Conservation (phyloP, 2,888 invertebrate species). For the Lepeophtheirus nordmannii region DNA sequence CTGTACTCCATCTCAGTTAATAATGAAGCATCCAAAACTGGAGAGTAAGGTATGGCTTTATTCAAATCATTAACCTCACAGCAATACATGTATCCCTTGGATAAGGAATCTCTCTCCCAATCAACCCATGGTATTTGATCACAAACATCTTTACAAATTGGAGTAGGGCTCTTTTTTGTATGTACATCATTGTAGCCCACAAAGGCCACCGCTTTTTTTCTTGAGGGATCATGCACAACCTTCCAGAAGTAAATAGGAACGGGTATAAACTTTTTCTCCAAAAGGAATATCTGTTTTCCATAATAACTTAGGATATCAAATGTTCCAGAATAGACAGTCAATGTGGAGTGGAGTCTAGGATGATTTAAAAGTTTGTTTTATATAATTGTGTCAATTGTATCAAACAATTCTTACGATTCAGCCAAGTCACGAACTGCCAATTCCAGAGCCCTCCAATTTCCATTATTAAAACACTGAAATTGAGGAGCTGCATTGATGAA, state of each 20-base stretch:
- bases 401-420: not conserved
- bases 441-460: constrained; percentile 31
- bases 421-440: not conserved
- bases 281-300: not conserved
- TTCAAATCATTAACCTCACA: constrained; percentile 23
- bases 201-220: constrained; percentile 43
- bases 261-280: constrained; percentile 8
- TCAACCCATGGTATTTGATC: constrained; percentile 25
- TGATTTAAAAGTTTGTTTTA: not conserved
- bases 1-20: not conserved
- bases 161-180: not conserved
- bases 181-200: constrained; percentile 41
- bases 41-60: constrained; percentile 19
- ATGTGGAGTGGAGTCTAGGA: not conserved
- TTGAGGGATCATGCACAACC: constrained; percentile 35
- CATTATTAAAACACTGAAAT: constrained; percentile 31
- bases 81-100: constrained; percentile 25
- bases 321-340: constrained; percentile 27
- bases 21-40: constrained; percentile 5
- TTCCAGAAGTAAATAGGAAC: constrained; percentile 7
- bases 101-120: constrained; percentile 24
- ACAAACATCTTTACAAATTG: constrained; percentile 23
- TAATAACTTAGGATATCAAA: constrained; percentile 25
- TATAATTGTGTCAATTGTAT: not conserved
- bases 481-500: constrained; percentile 30